Conservation (phyloP, 2,888 invertebrate species). For the Sminthurinus aureus region DNA sequence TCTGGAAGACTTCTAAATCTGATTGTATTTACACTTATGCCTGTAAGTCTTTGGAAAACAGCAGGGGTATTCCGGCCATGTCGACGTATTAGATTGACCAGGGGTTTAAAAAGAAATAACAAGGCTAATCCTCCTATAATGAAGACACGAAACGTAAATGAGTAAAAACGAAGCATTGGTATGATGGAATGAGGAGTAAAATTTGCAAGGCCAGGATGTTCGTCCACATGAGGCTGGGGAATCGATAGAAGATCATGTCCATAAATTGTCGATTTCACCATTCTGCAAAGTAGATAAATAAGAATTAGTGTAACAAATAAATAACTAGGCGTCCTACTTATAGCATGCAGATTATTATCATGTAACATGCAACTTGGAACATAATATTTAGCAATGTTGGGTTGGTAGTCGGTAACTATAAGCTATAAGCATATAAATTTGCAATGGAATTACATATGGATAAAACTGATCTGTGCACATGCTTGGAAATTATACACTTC, state of each 20-base stretch:
- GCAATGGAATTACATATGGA: too few species aligned
- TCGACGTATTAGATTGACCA: constrained; percentile 45
- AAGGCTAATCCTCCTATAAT: constrained; percentile 51
- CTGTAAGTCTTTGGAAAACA: constrained; percentile 50
- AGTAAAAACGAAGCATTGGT: constrained; percentile 58
- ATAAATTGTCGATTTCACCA: constrained; percentile 45
- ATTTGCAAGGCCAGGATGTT: constrained; percentile 56
- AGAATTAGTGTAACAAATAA: too few species aligned
- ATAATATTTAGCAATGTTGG: too few species aligned
- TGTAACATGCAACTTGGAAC: too few species aligned
- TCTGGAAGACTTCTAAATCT: constrained; percentile 15
- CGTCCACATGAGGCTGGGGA: constrained; percentile 51
- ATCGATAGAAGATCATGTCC: constrained; percentile 55
- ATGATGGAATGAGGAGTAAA: constrained; percentile 55
- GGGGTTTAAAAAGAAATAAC: constrained; percentile 50
- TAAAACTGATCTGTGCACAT: too few species aligned
- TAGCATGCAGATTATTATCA: too few species aligned
- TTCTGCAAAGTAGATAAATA: constrained; percentile 12
- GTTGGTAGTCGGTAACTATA: too few species aligned
- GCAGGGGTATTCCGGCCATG: constrained; percentile 53
- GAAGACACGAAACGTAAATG: constrained; percentile 53
- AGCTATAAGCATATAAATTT: too few species aligned
- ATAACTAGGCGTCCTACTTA: too few species aligned
- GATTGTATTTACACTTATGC: constrained; percentile 22
- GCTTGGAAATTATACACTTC: too few species aligned